Evolutionary conservation across 2,113 vertebrate species (phyloP).

Genomic region (Circaetus gallicus): DNA sequence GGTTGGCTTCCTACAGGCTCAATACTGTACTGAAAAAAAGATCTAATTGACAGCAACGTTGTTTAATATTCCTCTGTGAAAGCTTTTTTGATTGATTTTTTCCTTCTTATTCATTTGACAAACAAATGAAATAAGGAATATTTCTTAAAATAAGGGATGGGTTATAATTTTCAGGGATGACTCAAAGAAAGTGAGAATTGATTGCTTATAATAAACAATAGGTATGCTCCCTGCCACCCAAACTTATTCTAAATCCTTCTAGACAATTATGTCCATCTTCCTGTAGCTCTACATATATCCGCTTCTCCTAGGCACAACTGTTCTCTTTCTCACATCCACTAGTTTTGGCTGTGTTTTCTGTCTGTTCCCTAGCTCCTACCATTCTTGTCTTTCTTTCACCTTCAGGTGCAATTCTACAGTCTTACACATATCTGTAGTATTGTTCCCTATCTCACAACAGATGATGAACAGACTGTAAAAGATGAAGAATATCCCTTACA

Average conservation of each 20-base stretch:
- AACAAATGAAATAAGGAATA: background rate
- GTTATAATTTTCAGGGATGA: background rate
- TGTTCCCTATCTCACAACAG: background rate
- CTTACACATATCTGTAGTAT: background rate
- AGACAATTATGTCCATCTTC: background rate
- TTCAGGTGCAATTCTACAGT: background rate
- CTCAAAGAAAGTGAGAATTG: background rate
- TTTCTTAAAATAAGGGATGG: background rate
- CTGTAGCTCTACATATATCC: background rate
- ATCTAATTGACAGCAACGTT: background rate
- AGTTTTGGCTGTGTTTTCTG: background rate
- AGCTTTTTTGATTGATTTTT: background rate
- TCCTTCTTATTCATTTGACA: background rate
- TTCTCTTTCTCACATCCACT: background rate
- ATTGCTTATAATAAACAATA: background rate
- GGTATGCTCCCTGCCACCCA: background rate
- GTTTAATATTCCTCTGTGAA: background rate
- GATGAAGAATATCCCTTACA: background rate
- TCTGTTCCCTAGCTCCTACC: background rate
- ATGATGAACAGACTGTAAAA: background rate
- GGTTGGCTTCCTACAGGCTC: background rate
- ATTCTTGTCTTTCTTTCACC: background rate
- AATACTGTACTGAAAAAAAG: background rate
- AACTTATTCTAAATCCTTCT: background rate
- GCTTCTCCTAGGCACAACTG: background rate